phyloP scores from a whole-genome alignment of 2,797 vertebrate genomes.

The Malurus leucopterus region DNA sequence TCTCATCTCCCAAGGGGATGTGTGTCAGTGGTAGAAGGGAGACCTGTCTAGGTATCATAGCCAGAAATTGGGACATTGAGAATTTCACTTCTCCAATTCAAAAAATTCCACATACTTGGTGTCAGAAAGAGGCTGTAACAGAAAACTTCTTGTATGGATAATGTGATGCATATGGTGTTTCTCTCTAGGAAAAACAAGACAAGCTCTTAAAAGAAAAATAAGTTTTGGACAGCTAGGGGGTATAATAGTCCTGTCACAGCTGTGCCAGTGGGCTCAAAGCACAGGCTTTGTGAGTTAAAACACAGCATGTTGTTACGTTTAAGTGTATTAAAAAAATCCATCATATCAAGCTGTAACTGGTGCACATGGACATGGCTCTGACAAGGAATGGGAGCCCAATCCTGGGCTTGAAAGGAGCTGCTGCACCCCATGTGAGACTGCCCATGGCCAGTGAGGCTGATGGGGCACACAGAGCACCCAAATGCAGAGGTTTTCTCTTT shows the following conservation, averaged over 20 bases:
- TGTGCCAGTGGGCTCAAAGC: conserved; percentile 16
- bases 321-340: neutral
- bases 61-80: neutral
- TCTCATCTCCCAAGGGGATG: neutral
- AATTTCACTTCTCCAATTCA: neutral
- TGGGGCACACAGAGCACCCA: neutral
- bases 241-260: neutral
- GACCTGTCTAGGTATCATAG: neutral
- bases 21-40: neutral
- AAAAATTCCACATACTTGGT: neutral
- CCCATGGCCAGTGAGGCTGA: neutral
- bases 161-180: neutral
- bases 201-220: neutral
- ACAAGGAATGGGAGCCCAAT: neutral
- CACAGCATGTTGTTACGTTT: neutral
- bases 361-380: neutral
- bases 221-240: neutral
- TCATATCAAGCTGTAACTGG: neutral
- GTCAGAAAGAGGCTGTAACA: neutral
- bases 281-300: neutral
- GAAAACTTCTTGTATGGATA: neutral
- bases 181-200: neutral
- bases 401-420: neutral
- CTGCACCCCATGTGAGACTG: neutral
- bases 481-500: neutral